A percentile compares a stretch with the other conserved stretches of the same genome.
phyloP scores from a whole-genome alignment of 2,797 vertebrate species.

The Cirrhinus mrigala region DNA sequence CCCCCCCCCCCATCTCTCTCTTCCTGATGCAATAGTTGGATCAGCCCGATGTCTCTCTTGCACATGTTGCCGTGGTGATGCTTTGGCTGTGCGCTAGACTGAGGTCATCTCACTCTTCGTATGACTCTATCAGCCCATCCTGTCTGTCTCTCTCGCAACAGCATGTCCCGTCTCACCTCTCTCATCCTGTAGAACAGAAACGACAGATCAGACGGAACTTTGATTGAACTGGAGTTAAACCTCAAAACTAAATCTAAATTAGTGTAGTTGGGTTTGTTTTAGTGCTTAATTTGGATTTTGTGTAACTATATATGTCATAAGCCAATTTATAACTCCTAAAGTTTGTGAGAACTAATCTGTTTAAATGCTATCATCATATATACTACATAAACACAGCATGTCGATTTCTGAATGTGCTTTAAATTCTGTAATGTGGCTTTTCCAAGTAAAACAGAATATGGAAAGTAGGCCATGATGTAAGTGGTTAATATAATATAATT shows the following conservation, averaged over 20 bases:
- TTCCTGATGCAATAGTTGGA: slow-evolving; percentile 66
- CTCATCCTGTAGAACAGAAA: slow-evolving; percentile 21
- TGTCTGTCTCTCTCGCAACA: slow-evolving; percentile 32
- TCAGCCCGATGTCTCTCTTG: slow-evolving; percentile 60
- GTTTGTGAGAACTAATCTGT: not conserved
- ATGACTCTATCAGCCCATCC: slow-evolving; percentile 35
- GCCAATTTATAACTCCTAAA: not conserved
- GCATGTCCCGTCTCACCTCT: slow-evolving; percentile 1
- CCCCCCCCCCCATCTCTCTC: slow-evolving; percentile 4
- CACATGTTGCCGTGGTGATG: slow-evolving; percentile 65
- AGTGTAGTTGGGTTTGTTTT: not conserved
- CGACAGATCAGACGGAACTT: not conserved
- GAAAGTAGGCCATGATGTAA: not conserved
- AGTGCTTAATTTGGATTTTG: not conserved
- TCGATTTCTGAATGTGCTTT: not conserved
- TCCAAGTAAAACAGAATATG: not conserved
- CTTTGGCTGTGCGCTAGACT: slow-evolving; percentile 59
- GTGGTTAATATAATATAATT: not conserved
- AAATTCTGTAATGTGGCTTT: not conserved
- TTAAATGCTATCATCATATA: not conserved
- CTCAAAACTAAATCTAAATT: not conserved
- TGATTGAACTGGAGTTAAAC: not conserved
- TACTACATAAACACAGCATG: not conserved
- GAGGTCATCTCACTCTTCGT: slow-evolving; percentile 61
- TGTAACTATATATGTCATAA: not conserved